Conservation (phyloP, 2,113 vertebrate genomes). For the Cyprinodon variegatus region DNA sequence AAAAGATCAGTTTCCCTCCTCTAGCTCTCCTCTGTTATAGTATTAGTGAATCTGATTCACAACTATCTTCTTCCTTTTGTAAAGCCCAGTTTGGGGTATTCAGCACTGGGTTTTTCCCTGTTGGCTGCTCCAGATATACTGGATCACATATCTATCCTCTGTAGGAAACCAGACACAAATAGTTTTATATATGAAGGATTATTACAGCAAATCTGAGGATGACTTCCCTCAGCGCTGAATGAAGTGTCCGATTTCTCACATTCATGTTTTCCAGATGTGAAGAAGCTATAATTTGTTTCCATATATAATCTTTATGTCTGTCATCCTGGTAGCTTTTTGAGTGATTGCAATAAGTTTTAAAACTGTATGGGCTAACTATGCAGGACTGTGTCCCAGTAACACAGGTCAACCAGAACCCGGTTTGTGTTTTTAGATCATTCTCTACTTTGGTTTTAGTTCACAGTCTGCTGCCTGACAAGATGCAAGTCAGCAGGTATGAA, state of each 20-base stretch:
- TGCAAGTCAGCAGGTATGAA: constrained; percentile 16
- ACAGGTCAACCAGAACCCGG: constrained; percentile 14
- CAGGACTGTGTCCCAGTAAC: constrained; percentile 36
- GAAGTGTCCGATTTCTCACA: constrained; percentile 26
- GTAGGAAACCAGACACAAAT: constrained; percentile 30
- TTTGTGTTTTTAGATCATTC: constrained; percentile 16
- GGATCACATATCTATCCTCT: constrained; percentile 31
- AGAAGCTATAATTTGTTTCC: constrained; percentile 28
- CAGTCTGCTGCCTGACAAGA: constrained; percentile 32
- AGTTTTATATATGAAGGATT: constrained; percentile 38
- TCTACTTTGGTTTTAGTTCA: constrained; percentile 37
- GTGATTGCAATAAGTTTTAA: constrained; percentile 22
- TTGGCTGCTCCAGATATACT: constrained; percentile 33
- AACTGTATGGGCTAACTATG: constrained; percentile 34
- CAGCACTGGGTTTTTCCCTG: constrained; percentile 29
- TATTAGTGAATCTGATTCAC: constrained; percentile 51
- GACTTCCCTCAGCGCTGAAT: constrained; percentile 15
- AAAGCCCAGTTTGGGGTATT: constrained; percentile 25
- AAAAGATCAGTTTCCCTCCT: constrained; percentile 23
- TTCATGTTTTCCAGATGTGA: constrained; percentile 4
- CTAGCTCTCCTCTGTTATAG: constrained; percentile 38
- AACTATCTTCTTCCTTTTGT: constrained; percentile 39
- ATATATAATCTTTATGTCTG: constrained; percentile 28
- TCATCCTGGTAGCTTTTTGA: constrained; percentile 29
- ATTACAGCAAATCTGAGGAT: constrained; percentile 1